Base-by-base conservation (phyloP, 2,113 vertebrate species). In the Cephalopholis sonnerati region DNA sequence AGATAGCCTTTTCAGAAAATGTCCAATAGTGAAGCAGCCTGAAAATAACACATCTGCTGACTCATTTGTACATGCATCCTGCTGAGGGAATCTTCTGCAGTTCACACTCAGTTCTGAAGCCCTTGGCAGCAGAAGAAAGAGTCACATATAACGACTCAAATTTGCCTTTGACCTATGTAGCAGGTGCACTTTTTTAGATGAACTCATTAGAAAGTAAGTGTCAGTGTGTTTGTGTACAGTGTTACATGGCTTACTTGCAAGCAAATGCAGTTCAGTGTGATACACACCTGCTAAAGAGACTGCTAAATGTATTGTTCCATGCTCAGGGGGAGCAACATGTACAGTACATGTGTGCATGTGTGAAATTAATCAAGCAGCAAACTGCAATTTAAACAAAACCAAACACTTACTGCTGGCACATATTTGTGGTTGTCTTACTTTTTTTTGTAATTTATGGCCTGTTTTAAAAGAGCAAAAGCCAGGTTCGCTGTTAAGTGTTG, bases 1-100 rank as follows among this genome's bases (percentile, higher is more conserved):
- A 77, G 50, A 77, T 62, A 66, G 27, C 61, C 54, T 79, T 85
- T 90, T 62, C 27, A 58, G 32, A 59, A 22, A 24, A 17, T n/a
- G 32, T 57, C 74, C n/a, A 41, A 57, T 24, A 83, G 62, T 85
- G 36, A 20, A 65, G 44, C 61, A 54, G 81, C 75, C 81, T 91
- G 53, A 80, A 89, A 86, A 83, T 81, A 86, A 67, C 77, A 63
- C 13, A 76, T 62, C 73, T 79, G 63, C 90, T 85, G 84, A 91
- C 75, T 92, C 77, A 85, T 80, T 74, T 73, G 44, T 67, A 48
- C 74, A 73, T 54, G 59, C 62, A 51, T 80, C 81, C 41, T 66
- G 10, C 54, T 48, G 59, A 79, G 17, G 44, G 66, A 74, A 58
- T 70, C 62, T 54, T 63, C 39, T 74, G 25, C 7, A 81, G 24